Evolutionary conservation across 2,888 invertebrate genomes (phyloP).

Genomic region (Bellardia pandia): DNA sequence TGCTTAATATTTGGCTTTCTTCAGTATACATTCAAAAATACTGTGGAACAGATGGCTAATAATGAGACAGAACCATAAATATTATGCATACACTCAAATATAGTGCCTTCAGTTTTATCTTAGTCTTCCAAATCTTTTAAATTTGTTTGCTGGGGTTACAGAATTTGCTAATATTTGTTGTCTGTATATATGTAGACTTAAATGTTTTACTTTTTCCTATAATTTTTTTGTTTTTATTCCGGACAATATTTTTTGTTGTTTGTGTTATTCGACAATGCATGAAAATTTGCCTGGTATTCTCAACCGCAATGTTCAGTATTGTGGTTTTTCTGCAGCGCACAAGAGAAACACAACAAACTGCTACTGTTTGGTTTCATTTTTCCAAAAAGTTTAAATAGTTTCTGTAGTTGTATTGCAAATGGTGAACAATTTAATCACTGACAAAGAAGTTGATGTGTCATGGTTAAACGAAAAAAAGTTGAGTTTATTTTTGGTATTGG

Average conservation of each 20-base stretch:
- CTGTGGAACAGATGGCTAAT: too few species aligned
- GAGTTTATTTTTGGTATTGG: neutral
- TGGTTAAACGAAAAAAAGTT: neutral
- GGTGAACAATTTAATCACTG: conserved; percentile 25
- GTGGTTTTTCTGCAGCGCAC: conserved; percentile 27
- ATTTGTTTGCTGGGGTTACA: too few species aligned
- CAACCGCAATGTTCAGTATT: conserved; percentile 57
- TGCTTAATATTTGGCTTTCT: too few species aligned
- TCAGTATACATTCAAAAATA: too few species aligned
- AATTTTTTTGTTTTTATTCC: neutral
- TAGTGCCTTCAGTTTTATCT: too few species aligned
- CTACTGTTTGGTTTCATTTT: neutral
- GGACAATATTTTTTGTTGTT: neutral
- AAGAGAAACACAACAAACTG: conserved; percentile 5
- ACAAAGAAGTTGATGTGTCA: conserved; percentile 39
- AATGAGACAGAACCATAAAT: too few species aligned
- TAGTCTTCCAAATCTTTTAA: too few species aligned
- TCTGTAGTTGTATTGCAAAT: neutral
- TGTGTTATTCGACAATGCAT: neutral
- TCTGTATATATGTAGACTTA: neutral
- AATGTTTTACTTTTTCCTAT: neutral
- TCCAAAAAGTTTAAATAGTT: neutral
- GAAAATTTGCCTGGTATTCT: conserved; percentile 33
- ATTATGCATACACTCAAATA: too few species aligned
- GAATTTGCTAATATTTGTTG: too few species aligned